Percentiles rank a stretch among this genome's conserved stretches.
Evolutionary conservation across 2,797 vertebrate genomes (phyloP).

Genomic region (Vireo griseus): DNA sequence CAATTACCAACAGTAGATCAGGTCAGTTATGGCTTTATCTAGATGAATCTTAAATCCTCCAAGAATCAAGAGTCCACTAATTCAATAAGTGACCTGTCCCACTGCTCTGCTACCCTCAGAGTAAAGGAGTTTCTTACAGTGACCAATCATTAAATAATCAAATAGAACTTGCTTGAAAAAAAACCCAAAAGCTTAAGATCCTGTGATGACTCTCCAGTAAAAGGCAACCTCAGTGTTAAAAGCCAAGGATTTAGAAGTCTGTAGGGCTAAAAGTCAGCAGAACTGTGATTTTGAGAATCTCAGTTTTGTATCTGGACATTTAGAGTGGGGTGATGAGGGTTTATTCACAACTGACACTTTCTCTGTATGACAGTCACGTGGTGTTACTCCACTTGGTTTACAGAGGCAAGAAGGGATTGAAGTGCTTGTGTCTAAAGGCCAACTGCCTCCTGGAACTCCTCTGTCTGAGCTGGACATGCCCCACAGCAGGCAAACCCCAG

Average conservation of each 20-base stretch:
- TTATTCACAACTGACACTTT: neutral
- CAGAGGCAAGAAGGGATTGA: neutral
- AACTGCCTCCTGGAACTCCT: neutral
- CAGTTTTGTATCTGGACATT: neutral
- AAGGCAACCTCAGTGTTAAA: neutral
- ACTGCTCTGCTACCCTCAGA: neutral
- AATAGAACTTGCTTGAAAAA: neutral
- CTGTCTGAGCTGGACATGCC: neutral
- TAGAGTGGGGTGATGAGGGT: neutral
- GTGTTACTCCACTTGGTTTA: neutral
- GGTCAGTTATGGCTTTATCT: neutral
- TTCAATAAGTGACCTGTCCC: neutral
- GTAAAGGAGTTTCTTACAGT: neutral
- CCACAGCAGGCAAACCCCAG: neutral
- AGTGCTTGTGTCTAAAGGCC: neutral
- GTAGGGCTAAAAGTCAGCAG: neutral
- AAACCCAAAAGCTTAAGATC: rapidly evolving
- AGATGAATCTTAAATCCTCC: neutral
- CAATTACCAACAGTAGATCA: neutral
- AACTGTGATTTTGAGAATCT: neutral
- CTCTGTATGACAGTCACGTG: neutral
- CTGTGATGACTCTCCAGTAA: neutral
- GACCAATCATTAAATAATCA: neutral
- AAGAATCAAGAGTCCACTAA: neutral
- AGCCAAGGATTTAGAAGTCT: neutral